phyloP scores from a whole-genome alignment of 2,113 vertebrate genomes.

The Neomonachus schauinslandi region DNA sequence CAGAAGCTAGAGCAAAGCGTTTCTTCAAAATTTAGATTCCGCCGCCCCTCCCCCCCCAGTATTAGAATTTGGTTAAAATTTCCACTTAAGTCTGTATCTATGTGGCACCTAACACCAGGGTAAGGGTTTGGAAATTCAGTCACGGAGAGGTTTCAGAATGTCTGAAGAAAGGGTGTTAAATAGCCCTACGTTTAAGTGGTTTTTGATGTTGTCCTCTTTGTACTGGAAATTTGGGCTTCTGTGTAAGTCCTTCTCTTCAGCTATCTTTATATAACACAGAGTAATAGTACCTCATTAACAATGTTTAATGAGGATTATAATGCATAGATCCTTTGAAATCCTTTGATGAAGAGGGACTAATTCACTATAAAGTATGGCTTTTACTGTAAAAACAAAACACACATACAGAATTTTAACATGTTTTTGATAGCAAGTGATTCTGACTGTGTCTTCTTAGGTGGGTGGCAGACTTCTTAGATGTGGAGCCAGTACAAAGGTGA shows the following conservation, averaged over 20 bases:
- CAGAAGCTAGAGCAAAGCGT: background rate
- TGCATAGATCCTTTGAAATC: conserved; percentile 26
- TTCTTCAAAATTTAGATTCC: background rate
- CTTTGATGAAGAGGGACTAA: background rate
- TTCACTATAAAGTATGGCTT: background rate
- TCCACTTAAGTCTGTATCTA: background rate
- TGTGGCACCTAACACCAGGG: background rate
- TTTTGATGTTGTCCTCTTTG: background rate
- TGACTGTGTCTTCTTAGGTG: background rate
- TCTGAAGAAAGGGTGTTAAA: background rate
- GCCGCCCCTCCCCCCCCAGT: too few species aligned
- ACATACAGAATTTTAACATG: background rate
- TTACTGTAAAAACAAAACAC: conserved; percentile 27
- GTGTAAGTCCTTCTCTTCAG: background rate
- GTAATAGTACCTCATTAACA: background rate
- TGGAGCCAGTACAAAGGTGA: background rate
- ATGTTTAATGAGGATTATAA: background rate
- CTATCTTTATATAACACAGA: background rate
- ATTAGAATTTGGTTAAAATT: conserved; percentile 28
- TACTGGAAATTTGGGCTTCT: background rate
- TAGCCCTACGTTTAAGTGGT: background rate
- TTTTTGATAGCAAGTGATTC: conserved; percentile 34
- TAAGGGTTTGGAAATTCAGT: background rate
- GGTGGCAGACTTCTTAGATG: background rate
- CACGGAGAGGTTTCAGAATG: background rate